A percentile compares a stretch with the other conserved stretches of the same genome.
Evolutionary conservation across 2,888 invertebrate genomes (phyloP).

Genomic region (Drosophila pegasa): DNA sequence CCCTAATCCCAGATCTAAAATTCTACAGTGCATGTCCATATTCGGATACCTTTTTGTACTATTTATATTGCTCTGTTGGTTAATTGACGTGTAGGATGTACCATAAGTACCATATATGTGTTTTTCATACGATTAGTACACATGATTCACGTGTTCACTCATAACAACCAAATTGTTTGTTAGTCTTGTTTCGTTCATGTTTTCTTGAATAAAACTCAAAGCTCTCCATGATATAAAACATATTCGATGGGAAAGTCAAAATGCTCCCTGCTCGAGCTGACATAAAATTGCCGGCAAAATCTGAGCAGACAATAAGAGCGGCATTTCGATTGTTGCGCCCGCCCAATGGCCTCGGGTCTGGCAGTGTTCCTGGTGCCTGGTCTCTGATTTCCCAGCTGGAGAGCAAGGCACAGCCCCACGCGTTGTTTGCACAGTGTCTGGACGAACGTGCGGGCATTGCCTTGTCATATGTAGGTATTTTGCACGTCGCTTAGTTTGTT

Average conservation of each 20-base stretch:
- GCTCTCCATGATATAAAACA: no score
- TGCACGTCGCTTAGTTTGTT: conserved; percentile 68
- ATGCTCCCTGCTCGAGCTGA: background rate
- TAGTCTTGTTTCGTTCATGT: no score
- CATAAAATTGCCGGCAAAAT: conserved; percentile 24
- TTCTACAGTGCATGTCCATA: no score
- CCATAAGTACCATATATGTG: no score
- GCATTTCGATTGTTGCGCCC: conserved; percentile 38
- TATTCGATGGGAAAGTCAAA: background rate
- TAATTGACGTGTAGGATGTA: no score
- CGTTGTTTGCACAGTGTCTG: conserved; percentile 29
- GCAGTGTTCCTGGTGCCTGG: conserved; percentile 20
- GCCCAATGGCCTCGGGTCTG: conserved; percentile 17
- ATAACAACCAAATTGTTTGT: no score
- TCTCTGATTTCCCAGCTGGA: conserved; percentile 1
- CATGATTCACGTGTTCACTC: no score
- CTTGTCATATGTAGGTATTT: conserved; percentile 59
- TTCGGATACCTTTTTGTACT: no score
- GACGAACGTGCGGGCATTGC: conserved; percentile 48
- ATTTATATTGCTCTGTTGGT: no score
- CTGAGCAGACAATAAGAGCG: conserved; percentile 48
- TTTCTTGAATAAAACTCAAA: no score
- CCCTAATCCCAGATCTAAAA: no score
- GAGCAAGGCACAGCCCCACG: conserved; percentile 18
- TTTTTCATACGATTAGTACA: no score